phyloP scores from a whole-genome alignment of 2,888 invertebrate genomes.

The Cataglyphis rosenhaueri region DNA sequence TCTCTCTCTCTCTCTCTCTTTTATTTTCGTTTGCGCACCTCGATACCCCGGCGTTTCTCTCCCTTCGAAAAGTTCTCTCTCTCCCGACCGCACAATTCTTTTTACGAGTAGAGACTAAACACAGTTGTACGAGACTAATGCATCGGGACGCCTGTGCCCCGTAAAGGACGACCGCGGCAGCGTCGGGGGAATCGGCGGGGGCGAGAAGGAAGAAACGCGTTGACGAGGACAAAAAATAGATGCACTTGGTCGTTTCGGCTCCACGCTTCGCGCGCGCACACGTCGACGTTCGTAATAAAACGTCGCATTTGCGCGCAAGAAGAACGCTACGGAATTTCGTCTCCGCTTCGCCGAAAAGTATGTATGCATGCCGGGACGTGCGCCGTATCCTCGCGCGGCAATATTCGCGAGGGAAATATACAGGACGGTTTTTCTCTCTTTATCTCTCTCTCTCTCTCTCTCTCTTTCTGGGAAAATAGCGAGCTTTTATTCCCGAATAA shows the following conservation, averaged over 20 bases:
- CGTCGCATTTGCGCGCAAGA: conserved; percentile 50
- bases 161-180: conserved; percentile 48
- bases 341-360: conserved; percentile 42
- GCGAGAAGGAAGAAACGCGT: conserved; percentile 36
- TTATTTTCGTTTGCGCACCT: conserved; percentile 49
- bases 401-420: conserved; percentile 50
- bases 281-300: conserved; percentile 54
- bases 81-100: conserved; percentile 47
- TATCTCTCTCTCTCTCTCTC: background rate
- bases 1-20: background rate
- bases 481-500: conserved; percentile 29
- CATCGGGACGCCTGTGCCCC: conserved; percentile 45
- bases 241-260: conserved; percentile 51
- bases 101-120: conserved; percentile 60
- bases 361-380: conserved; percentile 36
- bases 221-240: conserved; percentile 54
- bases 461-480: conserved; percentile 35
- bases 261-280: conserved; percentile 31
- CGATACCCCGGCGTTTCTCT: conserved; percentile 28
- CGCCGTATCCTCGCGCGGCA: conserved; percentile 1
- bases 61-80: conserved; percentile 42
- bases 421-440: background rate
- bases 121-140: conserved; percentile 62
- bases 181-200: conserved; percentile 15
- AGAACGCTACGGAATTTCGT: conserved; percentile 48